Evolutionary conservation across 2,113 vertebrate genomes (phyloP), one percentile per base, ranked within the genome.

Genomic region (Urocynchramus pylzowi): DNA sequence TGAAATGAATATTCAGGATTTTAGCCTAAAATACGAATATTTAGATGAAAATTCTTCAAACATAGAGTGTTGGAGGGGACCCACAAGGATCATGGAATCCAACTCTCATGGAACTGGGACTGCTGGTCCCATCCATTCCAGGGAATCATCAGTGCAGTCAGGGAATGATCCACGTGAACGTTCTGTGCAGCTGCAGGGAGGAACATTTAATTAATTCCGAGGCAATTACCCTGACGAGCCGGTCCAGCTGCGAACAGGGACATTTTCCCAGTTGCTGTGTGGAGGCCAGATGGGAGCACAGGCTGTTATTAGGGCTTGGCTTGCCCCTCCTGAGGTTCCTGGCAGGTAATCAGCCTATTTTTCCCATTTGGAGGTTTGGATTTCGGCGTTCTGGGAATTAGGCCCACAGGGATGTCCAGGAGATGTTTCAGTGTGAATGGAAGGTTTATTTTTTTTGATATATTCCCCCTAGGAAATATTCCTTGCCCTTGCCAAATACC

Each of bases 151-250:
- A 68, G 52, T 50, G 84, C 90, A 54, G 5, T 91, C 83, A 90
- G 87, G 78, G 71, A 60, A 49, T 53, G 79, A 60, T 88, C 86
- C 79, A 82, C 35, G 69, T 90, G 94, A 80, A 17, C 44, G 74
- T 90, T 96, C 86, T 79, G 28, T 96, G 90, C 97, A 97, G 96
- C 97, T 98, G 97, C 85, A 68, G 56, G 31, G 81, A 54, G 90
- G 97, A 97, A 93, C 88, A 85, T 87, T 97, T 97, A 97, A 98
- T 98, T 97, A 98, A 98, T 97, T 74, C 90, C 42, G 79, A 97
- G 97, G 96, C 95, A 98, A 96, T 98, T 98, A 95, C 84, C 97
- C 91, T 96, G 97, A 98, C 45, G 89, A 97, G 92, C 91, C 85
- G 92, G 96, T 97, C 97, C 95, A 97, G 97, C 95, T 96, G 97